phyloP scores from a whole-genome alignment of 1,140 invertebrate genomes.

The Bombyx mandarina region DNA sequence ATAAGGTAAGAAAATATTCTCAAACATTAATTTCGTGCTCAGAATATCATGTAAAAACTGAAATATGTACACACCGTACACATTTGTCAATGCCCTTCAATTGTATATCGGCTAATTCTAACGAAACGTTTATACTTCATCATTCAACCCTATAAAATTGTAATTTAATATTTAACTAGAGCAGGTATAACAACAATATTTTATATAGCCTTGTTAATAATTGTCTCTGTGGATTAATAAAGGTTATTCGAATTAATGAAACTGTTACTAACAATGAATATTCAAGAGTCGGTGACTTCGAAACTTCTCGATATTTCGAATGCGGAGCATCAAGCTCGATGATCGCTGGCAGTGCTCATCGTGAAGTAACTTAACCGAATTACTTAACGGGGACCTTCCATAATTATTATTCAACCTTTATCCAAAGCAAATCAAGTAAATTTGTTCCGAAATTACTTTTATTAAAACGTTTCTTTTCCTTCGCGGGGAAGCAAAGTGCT shows the following conservation, averaged over 20 bases:
- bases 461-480: conserved; percentile 63
- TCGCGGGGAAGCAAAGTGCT: conserved; percentile 52
- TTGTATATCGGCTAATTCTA: too few species aligned
- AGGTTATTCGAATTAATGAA: conserved; percentile 12
- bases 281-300: conserved; percentile 14
- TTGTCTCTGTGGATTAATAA: conserved; percentile 10
- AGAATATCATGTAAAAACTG: too few species aligned
- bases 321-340: conserved; percentile 18
- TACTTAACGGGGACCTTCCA: conserved; percentile 33
- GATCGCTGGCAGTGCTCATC: conserved; percentile 13
- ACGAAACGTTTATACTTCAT: too few species aligned
- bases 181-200: not conserved
- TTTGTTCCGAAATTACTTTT: conserved; percentile 62
- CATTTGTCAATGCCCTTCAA: too few species aligned
- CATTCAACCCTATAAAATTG: too few species aligned
- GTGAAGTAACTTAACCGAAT: conserved; percentile 47
- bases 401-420: conserved; percentile 65
- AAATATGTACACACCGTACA: too few species aligned
- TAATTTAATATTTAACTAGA: too few species aligned
- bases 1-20: too few species aligned
- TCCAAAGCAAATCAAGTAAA: conserved; percentile 54
- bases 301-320: conserved; percentile 31
- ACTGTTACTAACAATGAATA: conserved; percentile 20
- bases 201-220: not conserved
- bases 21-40: too few species aligned